Base-by-base conservation (phyloP, 1,140 invertebrate species). In the Drosophila trapezifrons region DNA sequence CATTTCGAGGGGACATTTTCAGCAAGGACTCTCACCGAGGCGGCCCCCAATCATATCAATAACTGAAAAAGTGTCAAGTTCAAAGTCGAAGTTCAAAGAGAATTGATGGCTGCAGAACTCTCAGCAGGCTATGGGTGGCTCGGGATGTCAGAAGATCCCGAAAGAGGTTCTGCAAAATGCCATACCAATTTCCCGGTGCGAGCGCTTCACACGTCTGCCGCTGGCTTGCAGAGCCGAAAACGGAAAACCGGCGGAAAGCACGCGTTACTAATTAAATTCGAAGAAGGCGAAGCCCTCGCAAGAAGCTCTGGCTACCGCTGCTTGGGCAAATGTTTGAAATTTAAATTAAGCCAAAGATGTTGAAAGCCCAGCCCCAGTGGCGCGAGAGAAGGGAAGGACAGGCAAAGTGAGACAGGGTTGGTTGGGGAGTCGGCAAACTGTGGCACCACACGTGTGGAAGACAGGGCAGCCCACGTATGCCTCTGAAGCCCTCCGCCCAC, bases 221-320 rank as follows among this genome's bases (percentile, higher is more conserved):
- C 64, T 63, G 63, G 43, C 60, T 64, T 64, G 60, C 75, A 59
- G 56, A 76, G 76, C 66, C 74, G 72, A 74, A 81, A 86, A 81
- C 80, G 78, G 80, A 78, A 86, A 85, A 78, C 82, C 82, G 60
- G 58, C 66, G 82, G 49, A 76, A 85, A 80, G 76, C 81, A 86
- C 81, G 81, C 81, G 81, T 78, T 80, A 76, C 82, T 85, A 85
- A 85, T 85, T 85, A 85, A 85, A 85, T 86, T 86, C 78, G 63
- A 78, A 78, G 65, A 59, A 69, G 63, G 60, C 64, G 63, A 42
- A 49, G 40, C 17, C 38, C 37, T 29, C 17, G 56, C 15, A 27
- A 47, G 45, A 13, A 49, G 20, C 43, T 43, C 37, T 49, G 25
- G 35, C 13, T 15, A 32, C 58, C 47, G 29, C 38, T 49, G 38